Percentiles rank a stretch among this genome's conserved stretches.
Conservation (phyloP, 2,797 vertebrate species). For the Chaenodraco wilsoni region DNA sequence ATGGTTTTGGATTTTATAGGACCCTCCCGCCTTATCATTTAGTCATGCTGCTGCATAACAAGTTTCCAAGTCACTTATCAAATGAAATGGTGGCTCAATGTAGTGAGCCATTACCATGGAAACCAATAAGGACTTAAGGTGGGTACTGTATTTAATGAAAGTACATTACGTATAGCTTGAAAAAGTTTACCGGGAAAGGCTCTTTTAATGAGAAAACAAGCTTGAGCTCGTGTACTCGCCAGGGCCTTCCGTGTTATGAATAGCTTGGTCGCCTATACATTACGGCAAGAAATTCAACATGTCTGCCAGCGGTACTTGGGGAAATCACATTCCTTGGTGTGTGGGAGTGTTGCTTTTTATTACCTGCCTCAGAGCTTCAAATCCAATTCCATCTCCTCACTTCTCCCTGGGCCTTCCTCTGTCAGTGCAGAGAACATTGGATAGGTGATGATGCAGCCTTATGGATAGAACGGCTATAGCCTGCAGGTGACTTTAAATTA, state of each 20-base stretch:
- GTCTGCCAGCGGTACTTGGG: slow-evolving; percentile 84
- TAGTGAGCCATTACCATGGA: slow-evolving; percentile 44
- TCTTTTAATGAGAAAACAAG: slow-evolving; percentile 78
- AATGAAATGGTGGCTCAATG: slow-evolving; percentile 40
- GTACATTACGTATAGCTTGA: slow-evolving; percentile 37
- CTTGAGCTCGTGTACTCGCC: slow-evolving; percentile 60
- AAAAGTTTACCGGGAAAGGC: slow-evolving; percentile 53
- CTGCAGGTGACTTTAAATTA: slow-evolving; percentile 82
- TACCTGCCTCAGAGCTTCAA: slow-evolving; percentile 86
- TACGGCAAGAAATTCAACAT: slow-evolving; percentile 80
- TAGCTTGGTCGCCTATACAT: slow-evolving; percentile 78
- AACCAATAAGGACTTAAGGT: slow-evolving; percentile 30
- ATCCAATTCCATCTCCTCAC: slow-evolving; percentile 85
- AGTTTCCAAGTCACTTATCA: slow-evolving; percentile 19
- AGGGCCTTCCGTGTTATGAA: slow-evolving; percentile 75
- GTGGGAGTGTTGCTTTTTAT: slow-evolving; percentile 87
- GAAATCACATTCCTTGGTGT: slow-evolving; percentile 86
- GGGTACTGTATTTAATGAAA: slow-evolving; percentile 29
- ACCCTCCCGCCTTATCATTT: slow-evolving; percentile 22
- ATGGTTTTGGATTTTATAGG: slow-evolving; percentile 22
- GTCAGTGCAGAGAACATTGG: slow-evolving; percentile 74
- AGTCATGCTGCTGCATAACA: slow-evolving; percentile 16
- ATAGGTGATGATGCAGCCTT: slow-evolving; percentile 65
- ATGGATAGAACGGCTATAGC: slow-evolving; percentile 66
- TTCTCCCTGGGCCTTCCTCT: slow-evolving; percentile 79